Conservation (phyloP, 35 echinoderm and acorn worm genomes). For the Lytechinus pictus region DNA sequence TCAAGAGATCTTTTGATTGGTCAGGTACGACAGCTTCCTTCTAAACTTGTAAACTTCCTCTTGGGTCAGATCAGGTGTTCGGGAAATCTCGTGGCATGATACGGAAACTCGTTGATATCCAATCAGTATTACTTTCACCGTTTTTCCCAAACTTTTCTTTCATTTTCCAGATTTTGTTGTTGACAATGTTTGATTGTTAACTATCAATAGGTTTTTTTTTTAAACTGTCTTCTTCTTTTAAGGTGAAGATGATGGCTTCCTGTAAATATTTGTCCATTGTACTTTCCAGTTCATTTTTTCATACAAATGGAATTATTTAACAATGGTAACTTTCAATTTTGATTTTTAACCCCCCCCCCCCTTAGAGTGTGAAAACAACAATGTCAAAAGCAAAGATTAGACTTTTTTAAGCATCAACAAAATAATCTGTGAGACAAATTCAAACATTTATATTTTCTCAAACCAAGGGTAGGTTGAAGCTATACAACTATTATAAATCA, state of each 20-base stretch:
- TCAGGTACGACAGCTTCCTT: neutral
- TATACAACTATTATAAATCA: no score
- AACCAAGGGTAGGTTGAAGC: no score
- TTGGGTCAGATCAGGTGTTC: neutral
- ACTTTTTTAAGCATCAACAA: no score
- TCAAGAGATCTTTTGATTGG: neutral
- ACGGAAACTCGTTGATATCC: neutral
- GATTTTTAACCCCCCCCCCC: no score
- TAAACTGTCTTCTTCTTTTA: no score
- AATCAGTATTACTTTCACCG: neutral
- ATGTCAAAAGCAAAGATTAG: no score
- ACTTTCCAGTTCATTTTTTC: neutral
- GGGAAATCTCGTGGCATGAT: neutral
- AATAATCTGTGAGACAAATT: no score
- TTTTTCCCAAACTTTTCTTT: neutral
- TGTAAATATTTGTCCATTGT: neutral
- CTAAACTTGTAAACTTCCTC: conserved; percentile 18
- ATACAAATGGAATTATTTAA: neutral
- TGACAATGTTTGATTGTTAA: neutral
- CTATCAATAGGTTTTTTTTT: neutral
- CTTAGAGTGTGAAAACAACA: no score
- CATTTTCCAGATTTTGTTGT: neutral
- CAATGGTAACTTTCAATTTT: no score
- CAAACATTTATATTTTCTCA: no score
- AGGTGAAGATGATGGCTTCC: neutral